Conservation (phyloP, 2,113 vertebrate genomes). For the Actenoides hombroni region DNA sequence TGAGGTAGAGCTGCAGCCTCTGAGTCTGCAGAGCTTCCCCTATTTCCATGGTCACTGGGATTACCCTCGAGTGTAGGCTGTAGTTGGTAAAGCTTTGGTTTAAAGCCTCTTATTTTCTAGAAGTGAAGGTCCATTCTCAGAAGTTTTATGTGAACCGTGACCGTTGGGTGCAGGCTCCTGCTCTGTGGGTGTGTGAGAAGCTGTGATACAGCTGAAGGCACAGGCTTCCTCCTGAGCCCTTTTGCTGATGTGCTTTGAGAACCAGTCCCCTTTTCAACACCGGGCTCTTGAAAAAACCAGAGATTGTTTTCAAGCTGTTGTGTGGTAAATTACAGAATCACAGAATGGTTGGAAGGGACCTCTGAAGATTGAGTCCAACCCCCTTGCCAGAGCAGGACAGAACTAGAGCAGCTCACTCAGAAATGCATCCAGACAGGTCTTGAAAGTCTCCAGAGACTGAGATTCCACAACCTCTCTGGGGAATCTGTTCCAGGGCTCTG, state of each 20-base stretch:
- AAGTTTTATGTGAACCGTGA: fast-evolving
- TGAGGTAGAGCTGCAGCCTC: neutral
- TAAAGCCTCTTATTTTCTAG: neutral
- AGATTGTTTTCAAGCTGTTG: neutral
- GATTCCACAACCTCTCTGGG: too few relatives aligned
- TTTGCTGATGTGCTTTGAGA: neutral
- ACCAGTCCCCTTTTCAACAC: neutral
- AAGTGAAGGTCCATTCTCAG: fast-evolving
- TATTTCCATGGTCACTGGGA: neutral
- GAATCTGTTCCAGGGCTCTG: too few relatives aligned
- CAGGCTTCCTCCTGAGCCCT: neutral
- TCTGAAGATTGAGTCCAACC: too few relatives aligned
- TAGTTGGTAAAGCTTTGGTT: neutral
- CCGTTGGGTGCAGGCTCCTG: neutral
- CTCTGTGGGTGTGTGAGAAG: neutral
- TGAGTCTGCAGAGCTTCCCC: neutral
- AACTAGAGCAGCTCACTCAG: too few relatives aligned
- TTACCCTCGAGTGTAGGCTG: neutral
- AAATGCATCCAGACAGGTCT: too few relatives aligned
- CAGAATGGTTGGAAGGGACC: too few relatives aligned
- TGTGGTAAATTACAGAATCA: neutral
- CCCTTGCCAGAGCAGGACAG: too few relatives aligned
- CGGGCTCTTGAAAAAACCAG: neutral
- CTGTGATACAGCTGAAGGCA: neutral
- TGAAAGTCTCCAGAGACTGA: too few relatives aligned